Evolutionary conservation across 1,140 invertebrate species (phyloP).

Genomic region (Drosophila santomea): DNA sequence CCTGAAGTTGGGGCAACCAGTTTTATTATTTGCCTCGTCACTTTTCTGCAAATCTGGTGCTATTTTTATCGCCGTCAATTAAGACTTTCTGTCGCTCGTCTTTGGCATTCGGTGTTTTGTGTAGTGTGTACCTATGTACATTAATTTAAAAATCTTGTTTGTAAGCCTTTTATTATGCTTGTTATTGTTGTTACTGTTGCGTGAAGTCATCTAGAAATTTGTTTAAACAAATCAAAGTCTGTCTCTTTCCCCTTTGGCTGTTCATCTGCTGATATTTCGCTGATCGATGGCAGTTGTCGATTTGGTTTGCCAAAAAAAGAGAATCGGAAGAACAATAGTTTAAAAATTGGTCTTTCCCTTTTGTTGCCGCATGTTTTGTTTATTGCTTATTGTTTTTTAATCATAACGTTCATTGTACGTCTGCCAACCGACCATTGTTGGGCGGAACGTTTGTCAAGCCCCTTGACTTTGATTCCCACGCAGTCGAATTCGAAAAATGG

Average conservation of each 20-base stretch:
- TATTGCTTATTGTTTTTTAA: slow-evolving; percentile 80
- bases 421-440: slow-evolving; percentile 52
- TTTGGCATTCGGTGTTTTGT: slow-evolving; percentile 38
- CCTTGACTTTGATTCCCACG: slow-evolving; percentile 65
- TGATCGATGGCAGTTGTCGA: slow-evolving; percentile 66
- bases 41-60: slow-evolving; percentile 38
- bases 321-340: slow-evolving; percentile 6
- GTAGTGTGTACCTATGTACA: slow-evolving; percentile 24
- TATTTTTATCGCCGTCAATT: slow-evolving; percentile 36
- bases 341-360: slow-evolving; percentile 21
- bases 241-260: slow-evolving; percentile 9
- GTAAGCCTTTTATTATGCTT: slow-evolving; percentile 50
- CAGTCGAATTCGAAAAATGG: slow-evolving; percentile 29
- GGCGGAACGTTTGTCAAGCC: slow-evolving; percentile 31
- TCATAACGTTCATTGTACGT: slow-evolving; percentile 73
- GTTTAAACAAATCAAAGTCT: slow-evolving; percentile 70
- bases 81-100: slow-evolving; percentile 39
- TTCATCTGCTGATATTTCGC: slow-evolving; percentile 28
- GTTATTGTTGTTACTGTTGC: slow-evolving; percentile 54
- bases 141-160: slow-evolving; percentile 66
- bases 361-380: slow-evolving; percentile 55
- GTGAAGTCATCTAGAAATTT: slow-evolving; percentile 78
- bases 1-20: slow-evolving; percentile 38
- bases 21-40: slow-evolving; percentile 35
- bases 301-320: slow-evolving; percentile 37